Evolutionary conservation across 1,140 invertebrate genomes (phyloP).

Genomic region (Calycopis cecrops): DNA sequence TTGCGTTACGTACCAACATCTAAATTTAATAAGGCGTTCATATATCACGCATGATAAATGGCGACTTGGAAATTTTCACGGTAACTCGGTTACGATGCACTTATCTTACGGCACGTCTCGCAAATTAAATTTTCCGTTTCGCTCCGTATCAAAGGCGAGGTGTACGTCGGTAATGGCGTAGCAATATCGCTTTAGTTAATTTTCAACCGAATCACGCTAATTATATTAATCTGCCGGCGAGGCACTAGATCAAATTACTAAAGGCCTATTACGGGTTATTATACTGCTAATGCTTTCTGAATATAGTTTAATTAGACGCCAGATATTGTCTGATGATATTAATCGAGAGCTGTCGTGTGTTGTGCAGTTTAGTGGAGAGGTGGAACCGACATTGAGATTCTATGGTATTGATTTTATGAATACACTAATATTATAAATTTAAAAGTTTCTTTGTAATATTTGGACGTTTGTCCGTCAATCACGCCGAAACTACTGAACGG

Average conservation of each 20-base stretch:
- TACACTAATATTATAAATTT: too few relatives aligned
- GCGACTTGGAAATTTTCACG: background rate
- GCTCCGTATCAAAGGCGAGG: background rate
- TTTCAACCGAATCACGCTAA: conserved; percentile 5
- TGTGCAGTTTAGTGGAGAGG: too few relatives aligned
- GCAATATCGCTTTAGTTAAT: conserved; percentile 3
- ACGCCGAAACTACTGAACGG: too few relatives aligned
- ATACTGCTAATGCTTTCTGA: conserved; percentile 2
- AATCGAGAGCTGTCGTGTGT: too few relatives aligned
- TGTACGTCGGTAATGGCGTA: background rate
- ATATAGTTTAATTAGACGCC: conserved; percentile 6
- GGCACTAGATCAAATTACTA: conserved; percentile 7
- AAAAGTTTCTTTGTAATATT: too few relatives aligned
- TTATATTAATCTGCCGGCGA: conserved; percentile 2
- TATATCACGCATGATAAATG: background rate
- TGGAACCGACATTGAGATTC: too few relatives aligned
- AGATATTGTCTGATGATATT: background rate
- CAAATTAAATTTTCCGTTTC: conserved; percentile 11
- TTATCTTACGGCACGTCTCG: conserved; percentile 10
- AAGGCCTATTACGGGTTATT: conserved; percentile 5
- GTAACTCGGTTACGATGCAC: conserved; percentile 16
- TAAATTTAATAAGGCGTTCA: too few relatives aligned
- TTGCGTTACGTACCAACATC: background rate
- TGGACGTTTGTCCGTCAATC: too few relatives aligned
- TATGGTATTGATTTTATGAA: too few relatives aligned